A percentile compares a stretch with the other conserved stretches of the same genome.
phyloP scores from a whole-genome alignment of 2,888 invertebrate genomes.

The Folsomia manolachei region DNA sequence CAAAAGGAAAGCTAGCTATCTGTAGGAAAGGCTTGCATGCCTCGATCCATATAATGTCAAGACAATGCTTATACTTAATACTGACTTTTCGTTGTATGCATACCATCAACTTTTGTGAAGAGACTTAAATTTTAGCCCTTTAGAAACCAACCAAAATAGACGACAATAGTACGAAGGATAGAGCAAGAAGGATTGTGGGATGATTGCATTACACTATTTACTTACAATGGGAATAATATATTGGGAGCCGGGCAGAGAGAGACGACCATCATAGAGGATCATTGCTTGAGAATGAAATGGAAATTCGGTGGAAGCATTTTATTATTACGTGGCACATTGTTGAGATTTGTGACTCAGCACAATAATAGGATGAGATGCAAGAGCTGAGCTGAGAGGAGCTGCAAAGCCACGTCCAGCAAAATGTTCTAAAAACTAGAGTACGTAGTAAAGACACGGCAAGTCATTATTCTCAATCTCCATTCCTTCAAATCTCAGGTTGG shows the following conservation, averaged over 20 bases:
- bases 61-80: no score
- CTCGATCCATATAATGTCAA: no score
- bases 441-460: not conserved
- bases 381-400: no score
- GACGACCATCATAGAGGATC: not conserved
- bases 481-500: not conserved
- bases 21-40: no score
- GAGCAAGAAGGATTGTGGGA: not conserved
- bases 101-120: no score
- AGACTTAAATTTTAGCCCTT: no score
- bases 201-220: not conserved
- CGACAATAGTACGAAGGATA: no score
- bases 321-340: conserved; percentile 12
- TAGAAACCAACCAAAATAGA: no score
- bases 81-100: no score
- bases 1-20: no score
- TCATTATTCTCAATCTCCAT: not conserved
- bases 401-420: not conserved
- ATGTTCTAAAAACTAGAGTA: conserved; percentile 9
- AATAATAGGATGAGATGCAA: not conserved
- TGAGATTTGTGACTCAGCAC: conserved; percentile 14
- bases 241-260: not conserved
- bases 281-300: not conserved
- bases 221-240: not conserved
- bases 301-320: not conserved